Evolutionary conservation across 2,113 vertebrate genomes (phyloP), one percentile per base, ranked within the genome.

Genomic region (Tretioscincus oriximinensis): DNA sequence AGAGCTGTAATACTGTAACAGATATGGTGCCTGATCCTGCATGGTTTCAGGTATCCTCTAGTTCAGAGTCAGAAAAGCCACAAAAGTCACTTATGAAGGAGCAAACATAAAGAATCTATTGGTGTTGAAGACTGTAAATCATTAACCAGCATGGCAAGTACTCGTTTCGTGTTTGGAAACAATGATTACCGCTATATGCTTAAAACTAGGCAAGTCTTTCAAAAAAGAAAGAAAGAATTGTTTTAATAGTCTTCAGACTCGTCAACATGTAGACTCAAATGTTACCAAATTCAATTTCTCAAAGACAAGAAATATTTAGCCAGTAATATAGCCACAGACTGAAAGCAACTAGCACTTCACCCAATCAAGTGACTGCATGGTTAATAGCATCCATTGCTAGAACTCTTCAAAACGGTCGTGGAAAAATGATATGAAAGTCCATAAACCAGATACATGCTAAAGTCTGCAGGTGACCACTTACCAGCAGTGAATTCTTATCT

Each of bases 1-100:
- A 90, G 0, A n/a, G 89, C 70, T 82, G 85, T 80, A 24, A 76
- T 84, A 88, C 83, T 51, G 60, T 78, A 90, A 86, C 81, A 91
- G 60, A 87, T 73, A 86, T 22, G 72, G 69, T 85, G 82, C 60
- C 82, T 82, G 85, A 86, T 86, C 86, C 74, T 1, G 0, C 67
- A 58, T 20, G 60, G 73, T 72, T 78, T 81, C 79, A 84, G 89
- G 76, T 67, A 89, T 60, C 65, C 84, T 51, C 79, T 81, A n/a
- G 64, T 51, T 41, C 11, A 89, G 86, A 86, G 82, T 89, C 70
- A 86, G 80, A 49, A 80, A 81, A 78, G 49, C 35, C 26, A 84
- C 84, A 79, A 72, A 18, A 86, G 76, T 22, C 61, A 63, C 31
- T 72, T 69, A 16, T 58, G 58, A 35, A 74, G 29, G 49, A 63